A percentile compares a stretch with the other conserved stretches of the same genome.
phyloP scores from a whole-genome alignment of 2,113 vertebrate genomes.

The Anhinga anhinga region DNA sequence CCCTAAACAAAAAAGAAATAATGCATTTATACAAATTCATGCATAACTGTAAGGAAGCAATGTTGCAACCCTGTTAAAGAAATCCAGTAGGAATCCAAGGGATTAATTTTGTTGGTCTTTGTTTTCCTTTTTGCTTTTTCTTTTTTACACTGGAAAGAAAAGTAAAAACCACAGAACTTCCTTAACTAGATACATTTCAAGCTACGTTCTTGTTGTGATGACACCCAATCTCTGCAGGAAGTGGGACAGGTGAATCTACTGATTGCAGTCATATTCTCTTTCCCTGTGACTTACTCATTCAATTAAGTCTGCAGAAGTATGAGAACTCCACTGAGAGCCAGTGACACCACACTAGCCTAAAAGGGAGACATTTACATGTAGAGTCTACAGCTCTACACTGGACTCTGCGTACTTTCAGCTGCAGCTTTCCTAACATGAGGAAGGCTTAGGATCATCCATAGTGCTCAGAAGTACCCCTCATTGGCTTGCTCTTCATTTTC shows the following conservation, averaged over 20 bases:
- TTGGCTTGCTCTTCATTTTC: background rate
- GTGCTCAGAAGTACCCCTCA: background rate
- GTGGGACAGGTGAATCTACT: background rate
- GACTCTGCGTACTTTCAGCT: background rate
- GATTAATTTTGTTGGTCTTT: background rate
- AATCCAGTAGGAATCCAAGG: background rate
- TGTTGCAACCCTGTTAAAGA: background rate
- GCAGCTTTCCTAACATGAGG: background rate
- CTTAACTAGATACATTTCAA: background rate
- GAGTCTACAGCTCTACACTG: background rate
- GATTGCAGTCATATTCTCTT: background rate
- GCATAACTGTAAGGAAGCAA: background rate
- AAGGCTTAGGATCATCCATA: background rate
- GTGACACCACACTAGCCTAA: background rate
- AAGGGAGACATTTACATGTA: background rate
- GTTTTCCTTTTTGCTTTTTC: background rate
- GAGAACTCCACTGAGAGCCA: background rate
- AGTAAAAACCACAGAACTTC: background rate
- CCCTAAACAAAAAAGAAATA: background rate
- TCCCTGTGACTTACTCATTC: background rate
- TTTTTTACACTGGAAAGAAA: background rate
- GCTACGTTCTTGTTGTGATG: background rate
- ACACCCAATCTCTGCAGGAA: background rate
- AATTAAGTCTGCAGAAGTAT: background rate
- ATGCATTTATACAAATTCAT: background rate